Conservation (phyloP, 2,888 invertebrate species). For the Phragmatobia fuliginosa region DNA sequence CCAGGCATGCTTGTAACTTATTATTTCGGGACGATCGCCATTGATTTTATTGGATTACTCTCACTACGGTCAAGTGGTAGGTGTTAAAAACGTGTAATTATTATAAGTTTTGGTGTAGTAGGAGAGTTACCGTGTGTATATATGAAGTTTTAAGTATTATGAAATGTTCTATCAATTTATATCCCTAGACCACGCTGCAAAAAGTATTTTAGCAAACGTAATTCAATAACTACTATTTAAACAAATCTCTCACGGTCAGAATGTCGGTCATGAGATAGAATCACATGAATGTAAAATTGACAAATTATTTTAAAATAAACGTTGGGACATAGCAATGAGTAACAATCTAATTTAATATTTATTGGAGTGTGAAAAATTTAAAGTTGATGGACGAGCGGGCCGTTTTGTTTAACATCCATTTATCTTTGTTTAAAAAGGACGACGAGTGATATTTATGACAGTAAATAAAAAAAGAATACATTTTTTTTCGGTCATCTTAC, state of each 20-base stretch:
- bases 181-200: neutral
- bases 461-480: neutral
- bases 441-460: neutral
- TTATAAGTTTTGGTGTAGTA: too few species aligned
- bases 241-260: neutral
- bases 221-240: neutral
- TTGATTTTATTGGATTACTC: too few species aligned
- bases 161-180: neutral
- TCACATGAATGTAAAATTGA: neutral
- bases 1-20: too few species aligned
- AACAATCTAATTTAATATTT: constrained; percentile 3
- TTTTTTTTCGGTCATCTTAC: too few species aligned
- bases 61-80: too few species aligned
- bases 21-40: too few species aligned
- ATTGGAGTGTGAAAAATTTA: constrained; percentile 2
- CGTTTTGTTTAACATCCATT: neutral
- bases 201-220: neutral
- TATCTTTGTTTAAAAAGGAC: neutral
- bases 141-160: too few species aligned
- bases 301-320: neutral
- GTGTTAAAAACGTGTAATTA: too few species aligned
- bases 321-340: neutral
- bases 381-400: neutral
- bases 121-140: too few species aligned
- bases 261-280: neutral